Evolutionary conservation across 2,888 invertebrate genomes (phyloP), one percentile per base, ranked within the genome.

Genomic region (Caenorhabditis sp.): DNA sequence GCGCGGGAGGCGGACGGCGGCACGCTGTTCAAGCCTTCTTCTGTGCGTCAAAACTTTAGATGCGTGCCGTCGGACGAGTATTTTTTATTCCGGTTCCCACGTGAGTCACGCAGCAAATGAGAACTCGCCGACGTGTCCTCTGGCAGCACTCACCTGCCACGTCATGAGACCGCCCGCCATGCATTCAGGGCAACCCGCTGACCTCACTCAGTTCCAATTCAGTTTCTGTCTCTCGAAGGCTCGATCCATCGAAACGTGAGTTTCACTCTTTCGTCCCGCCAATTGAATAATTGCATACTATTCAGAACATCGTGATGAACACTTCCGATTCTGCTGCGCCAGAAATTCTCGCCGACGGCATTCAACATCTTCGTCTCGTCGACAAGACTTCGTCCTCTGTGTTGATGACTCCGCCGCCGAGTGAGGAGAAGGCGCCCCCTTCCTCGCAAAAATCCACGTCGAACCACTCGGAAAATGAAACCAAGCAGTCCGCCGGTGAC

Each of bases 401-500:
- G 2, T 11, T 52, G 20, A 13, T 76, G 52, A 70, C 76, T 13
- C 76, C 76, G n/a, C 76, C 76, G 22, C 76, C 63, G 20, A 52
- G 58, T 2, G 76, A 76, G 20, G 62, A 75, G 15, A 66, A 66
- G 41, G 37, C 27, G 0, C 45, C 41, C 4, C 37, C 50, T 11
- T 59, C 59, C 26, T 70, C 63, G 11, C 63, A 53, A 24, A 75
- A 75, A 53, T 76, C 76, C 45, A 70, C 58, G 1, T 76, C 76
- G 15, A 63, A 58, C 17, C 70, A 76, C 26, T 76, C 76, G 70
- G 70, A 76, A 20, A 39, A 70, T 0, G 24, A 20, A 35, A 59
- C 39, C n/a, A 30, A 55, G 35, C 39, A 48, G n/a, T 17, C 26
- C 1, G n/a, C 11, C 17, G 22, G 35, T 6, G 53, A 37, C 15